Evolutionary conservation across 2,113 vertebrate species (phyloP), one percentile per base, ranked within the genome.

Genomic region (Epinephelus moara): DNA sequence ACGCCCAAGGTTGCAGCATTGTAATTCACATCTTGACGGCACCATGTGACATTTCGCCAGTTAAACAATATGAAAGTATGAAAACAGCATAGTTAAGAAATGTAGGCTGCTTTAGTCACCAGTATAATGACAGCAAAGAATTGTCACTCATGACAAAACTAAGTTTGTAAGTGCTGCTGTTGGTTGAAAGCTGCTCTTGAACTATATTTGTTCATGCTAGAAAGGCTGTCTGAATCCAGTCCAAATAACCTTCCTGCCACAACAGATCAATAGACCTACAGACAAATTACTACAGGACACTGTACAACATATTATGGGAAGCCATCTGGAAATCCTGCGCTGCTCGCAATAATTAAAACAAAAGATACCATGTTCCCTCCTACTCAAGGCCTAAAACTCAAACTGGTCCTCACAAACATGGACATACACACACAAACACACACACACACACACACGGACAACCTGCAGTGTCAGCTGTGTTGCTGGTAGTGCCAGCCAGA

Each of bases 401-500:
- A 72, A 33, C 19, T 69, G 37, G 52, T 52, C 40, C 27, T 53
- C 69, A 52, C 57, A 88, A 15, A 59, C 17, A 40, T 8, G 45
- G 1, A 66, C 52, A 66, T 2, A 37, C 17, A 52, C 7, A 30
- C 17, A 33, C 4, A 37, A 57, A 14, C 63, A 15, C 13, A 47
- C 56, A 80, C 18, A 14, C 63, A 15, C 13, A 47, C 56, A 80
- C 18, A 52, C 40, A 42, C 64, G 74, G 4, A 57, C 50, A 30
- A 79, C 47, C 56, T 84, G 75, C 84, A 67, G 52, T 66, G 79
- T 84, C 85, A 87, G 83, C 88, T 86, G 60, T 78, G 64, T 70
- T 80, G 52, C 55, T 78, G 61, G 71, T 68, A 37, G 57, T 84
- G 70, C 74, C 66, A 81, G 37, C 77, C 82, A 76, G 81, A 89